A percentile compares a stretch with the other conserved stretches of the same genome.
Conservation (phyloP, 1,140 invertebrate genomes). For the Tetranychus urticae region DNA sequence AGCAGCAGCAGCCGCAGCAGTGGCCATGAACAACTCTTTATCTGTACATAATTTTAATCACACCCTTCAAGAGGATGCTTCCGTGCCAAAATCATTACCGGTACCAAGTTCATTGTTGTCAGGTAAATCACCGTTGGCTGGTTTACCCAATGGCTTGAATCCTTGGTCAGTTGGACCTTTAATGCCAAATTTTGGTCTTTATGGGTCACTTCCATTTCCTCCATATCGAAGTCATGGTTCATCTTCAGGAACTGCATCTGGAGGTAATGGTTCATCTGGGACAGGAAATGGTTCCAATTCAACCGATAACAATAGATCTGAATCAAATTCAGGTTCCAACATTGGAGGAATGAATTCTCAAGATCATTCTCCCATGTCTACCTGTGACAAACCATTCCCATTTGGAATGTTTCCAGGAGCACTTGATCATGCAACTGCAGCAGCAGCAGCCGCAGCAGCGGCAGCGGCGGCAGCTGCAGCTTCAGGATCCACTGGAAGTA, state of each 20-base stretch:
- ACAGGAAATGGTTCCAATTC: too few species aligned
- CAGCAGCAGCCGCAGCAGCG: too few species aligned
- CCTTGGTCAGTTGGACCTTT: neutral
- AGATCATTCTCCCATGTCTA: neutral
- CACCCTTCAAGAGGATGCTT: neutral
- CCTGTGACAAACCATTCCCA: slow-evolving; percentile 1
- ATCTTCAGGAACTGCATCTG: neutral
- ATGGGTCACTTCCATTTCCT: neutral
- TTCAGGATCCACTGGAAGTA: too few species aligned
- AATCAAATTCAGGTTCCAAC: neutral
- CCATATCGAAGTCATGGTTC: neutral
- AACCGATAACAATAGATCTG: too few species aligned
- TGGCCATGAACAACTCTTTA: neutral
- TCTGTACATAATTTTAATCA: neutral
- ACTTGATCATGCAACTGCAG: too few species aligned
- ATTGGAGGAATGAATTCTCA: neutral
- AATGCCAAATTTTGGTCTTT: neutral
- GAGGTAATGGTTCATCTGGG: too few species aligned
- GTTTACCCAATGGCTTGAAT: neutral
- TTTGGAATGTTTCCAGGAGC: neutral
- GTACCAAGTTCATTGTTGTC: neutral
- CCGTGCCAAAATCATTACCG: neutral
- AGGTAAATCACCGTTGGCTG: neutral
- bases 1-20: neutral
- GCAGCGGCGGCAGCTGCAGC: too few species aligned